Evolutionary conservation across 2,797 vertebrate species (phyloP), one percentile per base, ranked within the genome.

Genomic region (Rallus crepitans): DNA sequence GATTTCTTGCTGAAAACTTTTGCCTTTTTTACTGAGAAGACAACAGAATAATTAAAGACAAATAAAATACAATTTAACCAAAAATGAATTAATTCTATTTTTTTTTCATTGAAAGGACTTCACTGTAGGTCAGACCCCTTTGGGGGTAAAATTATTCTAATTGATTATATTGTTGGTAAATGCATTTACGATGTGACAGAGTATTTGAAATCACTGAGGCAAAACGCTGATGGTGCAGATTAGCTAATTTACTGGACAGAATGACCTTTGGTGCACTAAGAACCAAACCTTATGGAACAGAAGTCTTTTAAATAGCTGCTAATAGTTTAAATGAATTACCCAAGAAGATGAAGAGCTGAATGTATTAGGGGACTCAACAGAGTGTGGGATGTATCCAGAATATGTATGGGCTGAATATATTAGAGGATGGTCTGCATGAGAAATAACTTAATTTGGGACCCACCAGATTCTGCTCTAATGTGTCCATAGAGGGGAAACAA

Each of bases 141-240:
- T 35, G 66, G 85, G 70, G 70, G 40, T 33, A 73, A 61, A 84
- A 66, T 75, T 73, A 55, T 82, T 75, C 70, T 76, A 82, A 75
- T 50, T 90, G 86, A 90, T 78, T 87, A 52, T 70, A 39, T 59
- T 69, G 61, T 70, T 87, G 79, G 70, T 87, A 84, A 93, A 92
- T 75, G 52, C 60, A 27, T 84, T 91, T 89, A 23, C 17, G 59
- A 45, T 56, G 52, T 39, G 61, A 76, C 61, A 61, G 81, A 60
- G 71, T 12, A 27, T 70, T 87, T 71, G 82, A 87, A 94, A 82
- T 71, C 82, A 78, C 65, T 4, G 25, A 89, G 61, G 39, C 75
- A 90, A 84, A 87, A 37, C 75, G 93, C 79, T 92, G 93, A 75
- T 53, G 66, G 70, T 55, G 68, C 75, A 90, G 48, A 75, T 87